Conservation (phyloP, 2,113 vertebrate genomes). For the Takifugu bimaculatus region DNA sequence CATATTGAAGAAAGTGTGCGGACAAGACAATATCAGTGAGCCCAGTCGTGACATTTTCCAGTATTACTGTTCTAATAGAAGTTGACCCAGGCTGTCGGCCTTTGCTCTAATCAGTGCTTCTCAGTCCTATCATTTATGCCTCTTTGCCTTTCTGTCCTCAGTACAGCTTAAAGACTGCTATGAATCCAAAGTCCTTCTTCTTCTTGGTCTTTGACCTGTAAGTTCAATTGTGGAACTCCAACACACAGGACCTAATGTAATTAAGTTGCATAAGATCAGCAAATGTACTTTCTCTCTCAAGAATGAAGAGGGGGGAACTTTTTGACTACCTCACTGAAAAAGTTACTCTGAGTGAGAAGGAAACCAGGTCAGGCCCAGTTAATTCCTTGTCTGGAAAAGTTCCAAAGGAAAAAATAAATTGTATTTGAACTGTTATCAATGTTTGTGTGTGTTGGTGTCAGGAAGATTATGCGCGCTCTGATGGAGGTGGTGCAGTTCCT, state of each 20-base stretch:
- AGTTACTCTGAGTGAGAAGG: constrained; percentile 93
- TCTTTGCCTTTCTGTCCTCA: constrained; percentile 61
- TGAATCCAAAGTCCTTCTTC: constrained; percentile 91
- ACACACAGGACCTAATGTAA: not conserved
- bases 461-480: constrained; percentile 92
- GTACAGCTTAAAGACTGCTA: constrained; percentile 96
- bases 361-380: constrained; percentile 82
- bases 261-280: not conserved
- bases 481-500: constrained; percentile 89
- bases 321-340: constrained; percentile 98
- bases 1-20: constrained; percentile 88
- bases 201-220: constrained; percentile 98
- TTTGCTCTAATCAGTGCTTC: not conserved
- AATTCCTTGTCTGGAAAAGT: not conserved
- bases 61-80: too few relatives aligned
- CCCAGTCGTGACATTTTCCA: constrained; percentile 6
- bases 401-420: too few relatives aligned
- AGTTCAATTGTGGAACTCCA: constrained; percentile 64
- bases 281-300: constrained; percentile 48
- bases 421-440: not conserved
- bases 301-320: constrained; percentile 95
- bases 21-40: constrained; percentile 91
- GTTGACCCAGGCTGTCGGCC: not conserved
- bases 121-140: too few relatives aligned
- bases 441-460: constrained; percentile 47